Evolutionary conservation across 2,113 vertebrate species (phyloP).

Genomic region (Oriolus oriolus): DNA sequence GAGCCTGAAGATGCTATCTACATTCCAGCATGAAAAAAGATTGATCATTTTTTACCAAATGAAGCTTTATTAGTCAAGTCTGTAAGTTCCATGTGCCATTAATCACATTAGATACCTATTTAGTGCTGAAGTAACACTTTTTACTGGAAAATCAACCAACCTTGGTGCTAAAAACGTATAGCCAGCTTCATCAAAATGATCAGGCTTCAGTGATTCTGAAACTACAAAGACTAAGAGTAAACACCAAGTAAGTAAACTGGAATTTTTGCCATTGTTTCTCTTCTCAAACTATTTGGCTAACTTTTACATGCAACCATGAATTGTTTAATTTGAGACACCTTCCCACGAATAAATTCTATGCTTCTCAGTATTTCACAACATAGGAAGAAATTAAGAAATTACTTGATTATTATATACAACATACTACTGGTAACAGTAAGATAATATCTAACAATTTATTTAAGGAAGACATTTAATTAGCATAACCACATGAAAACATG

Average conservation of each 20-base stretch:
- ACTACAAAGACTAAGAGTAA: constrained; percentile 73
- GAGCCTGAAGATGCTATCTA: neutral
- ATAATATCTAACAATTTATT: neutral
- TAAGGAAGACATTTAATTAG: neutral
- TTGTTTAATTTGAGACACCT: neutral
- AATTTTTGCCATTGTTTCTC: neutral
- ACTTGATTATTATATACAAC: neutral
- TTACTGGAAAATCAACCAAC: constrained; percentile 71
- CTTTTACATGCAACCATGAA: neutral
- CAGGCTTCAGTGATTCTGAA: constrained; percentile 82
- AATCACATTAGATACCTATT: neutral
- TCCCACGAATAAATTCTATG: neutral
- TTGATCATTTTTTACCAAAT: neutral
- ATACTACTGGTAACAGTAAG: neutral
- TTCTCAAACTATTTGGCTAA: neutral
- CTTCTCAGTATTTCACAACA: neutral
- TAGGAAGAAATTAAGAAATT: neutral
- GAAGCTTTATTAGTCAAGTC: neutral
- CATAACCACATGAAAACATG: neutral
- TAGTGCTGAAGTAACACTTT: neutral
- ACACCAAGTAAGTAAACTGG: neutral
- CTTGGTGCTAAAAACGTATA: constrained; percentile 92
- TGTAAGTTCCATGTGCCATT: neutral
- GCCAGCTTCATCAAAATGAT: constrained; percentile 86
- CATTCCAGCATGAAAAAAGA: neutral